These are phyloP conservation scores for Euphydryas editha DNA, from an alignment of 2,888 invertebrate genomes.

Conservation along the genomic window DNA sequence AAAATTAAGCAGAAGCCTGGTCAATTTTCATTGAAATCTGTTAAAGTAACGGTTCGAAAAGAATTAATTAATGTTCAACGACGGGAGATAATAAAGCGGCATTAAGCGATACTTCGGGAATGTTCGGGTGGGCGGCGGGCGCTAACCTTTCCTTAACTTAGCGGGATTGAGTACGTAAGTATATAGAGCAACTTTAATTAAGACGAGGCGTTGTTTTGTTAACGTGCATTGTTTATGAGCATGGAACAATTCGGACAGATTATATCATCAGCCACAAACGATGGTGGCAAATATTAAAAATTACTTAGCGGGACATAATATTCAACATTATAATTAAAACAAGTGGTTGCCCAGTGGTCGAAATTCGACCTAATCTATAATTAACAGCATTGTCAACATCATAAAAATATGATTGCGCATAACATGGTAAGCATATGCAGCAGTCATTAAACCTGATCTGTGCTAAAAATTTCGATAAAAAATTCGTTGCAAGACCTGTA, in stretches of 20 bases:
- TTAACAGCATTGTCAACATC: no score
- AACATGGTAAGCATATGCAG: no score
- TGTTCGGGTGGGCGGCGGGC: constrained; percentile 55
- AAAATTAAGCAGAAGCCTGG: constrained; percentile 33
- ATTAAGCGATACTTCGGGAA: constrained; percentile 80
- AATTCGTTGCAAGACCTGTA: no score
- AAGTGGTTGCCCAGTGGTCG: no score
- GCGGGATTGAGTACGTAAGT: constrained; percentile 79
- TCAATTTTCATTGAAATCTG: constrained; percentile 39
- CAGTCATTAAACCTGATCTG: no score
- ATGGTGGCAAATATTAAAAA: background rate
- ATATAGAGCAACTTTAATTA: constrained; percentile 80
- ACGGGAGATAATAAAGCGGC: constrained; percentile 78
- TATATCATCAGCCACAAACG: constrained; percentile 17
- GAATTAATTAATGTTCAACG: constrained; percentile 74
- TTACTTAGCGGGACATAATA: no score
- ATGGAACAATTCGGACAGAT: constrained; percentile 31
- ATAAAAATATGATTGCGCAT: no score
- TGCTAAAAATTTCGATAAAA: no score
- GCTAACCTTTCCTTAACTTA: constrained; percentile 80
- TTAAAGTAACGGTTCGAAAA: constrained; percentile 50
- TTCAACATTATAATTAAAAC: no score
- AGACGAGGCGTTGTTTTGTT: constrained; percentile 71
- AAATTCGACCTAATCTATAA: no score
- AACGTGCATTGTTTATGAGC: constrained; percentile 74